These are phyloP conservation scores for Sinelater perroti DNA, from an alignment of 2,888 invertebrate genomes.

Conservation along the genomic window DNA sequence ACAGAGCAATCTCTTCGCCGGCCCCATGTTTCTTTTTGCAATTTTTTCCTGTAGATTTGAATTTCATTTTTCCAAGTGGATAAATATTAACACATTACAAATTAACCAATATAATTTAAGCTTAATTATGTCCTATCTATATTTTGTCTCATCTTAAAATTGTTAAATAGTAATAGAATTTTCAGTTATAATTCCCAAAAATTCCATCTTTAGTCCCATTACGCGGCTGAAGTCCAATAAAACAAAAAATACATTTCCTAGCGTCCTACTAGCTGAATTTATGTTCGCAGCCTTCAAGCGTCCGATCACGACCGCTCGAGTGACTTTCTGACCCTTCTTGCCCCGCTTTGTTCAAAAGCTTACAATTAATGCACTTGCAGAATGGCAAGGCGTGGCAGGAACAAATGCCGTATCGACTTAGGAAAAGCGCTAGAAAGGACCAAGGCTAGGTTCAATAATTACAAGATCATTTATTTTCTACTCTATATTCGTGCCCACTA, in stretches of 20 bases:
- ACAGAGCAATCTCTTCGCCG: too few species aligned
- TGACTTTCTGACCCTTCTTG: slow-evolving; percentile 43
- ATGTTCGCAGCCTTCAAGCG: slow-evolving; percentile 41
- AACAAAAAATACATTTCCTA: slow-evolving; percentile 28
- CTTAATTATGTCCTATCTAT: too few species aligned
- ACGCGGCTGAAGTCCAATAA: slow-evolving; percentile 19
- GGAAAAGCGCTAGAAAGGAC: slow-evolving; percentile 44
- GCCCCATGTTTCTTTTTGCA: too few species aligned
- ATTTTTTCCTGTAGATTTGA: too few species aligned
- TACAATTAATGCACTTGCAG: slow-evolving; percentile 36
- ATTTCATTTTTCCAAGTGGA: too few species aligned
- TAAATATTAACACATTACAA: too few species aligned
- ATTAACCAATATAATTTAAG: too few species aligned
- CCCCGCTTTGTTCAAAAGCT: slow-evolving; percentile 17
- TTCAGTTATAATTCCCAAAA: too few species aligned
- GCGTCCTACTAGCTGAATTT: too few species aligned
- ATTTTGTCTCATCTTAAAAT: too few species aligned
- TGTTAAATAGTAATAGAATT: too few species aligned
- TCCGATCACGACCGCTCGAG: slow-evolving; percentile 45
- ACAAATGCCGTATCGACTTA: slow-evolving; percentile 32
- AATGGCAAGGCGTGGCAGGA: slow-evolving; percentile 36
- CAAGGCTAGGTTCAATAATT: slow-evolving; percentile 42
- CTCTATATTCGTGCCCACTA: slow-evolving; percentile 29
- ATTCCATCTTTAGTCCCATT: too few species aligned
- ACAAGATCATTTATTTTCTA: slow-evolving; percentile 33